Evolutionary conservation across 2,113 vertebrate genomes (phyloP).

Genomic region (Zosterops pallidus): DNA sequence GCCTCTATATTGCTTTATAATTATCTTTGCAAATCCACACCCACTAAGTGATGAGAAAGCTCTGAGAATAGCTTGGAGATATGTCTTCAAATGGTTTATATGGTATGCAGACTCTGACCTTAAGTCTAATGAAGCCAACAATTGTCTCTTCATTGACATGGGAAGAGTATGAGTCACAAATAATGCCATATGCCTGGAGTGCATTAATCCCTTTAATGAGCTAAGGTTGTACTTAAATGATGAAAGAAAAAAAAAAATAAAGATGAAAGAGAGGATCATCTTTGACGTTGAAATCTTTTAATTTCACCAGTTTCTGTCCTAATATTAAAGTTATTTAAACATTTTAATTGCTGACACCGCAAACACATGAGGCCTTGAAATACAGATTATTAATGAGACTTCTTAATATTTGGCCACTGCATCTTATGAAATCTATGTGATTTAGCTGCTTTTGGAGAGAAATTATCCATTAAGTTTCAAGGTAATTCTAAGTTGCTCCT

Average conservation of each 20-base stretch:
- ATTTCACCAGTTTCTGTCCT: constrained; percentile 1
- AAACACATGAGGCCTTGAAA: constrained; percentile 3
- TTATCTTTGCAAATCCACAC: not conserved
- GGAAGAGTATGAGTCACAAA: not conserved
- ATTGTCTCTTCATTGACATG: not conserved
- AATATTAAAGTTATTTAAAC: constrained; percentile 18
- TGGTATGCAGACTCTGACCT: not conserved
- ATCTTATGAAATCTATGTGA: not conserved
- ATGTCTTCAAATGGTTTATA: not conserved
- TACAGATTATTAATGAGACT: not conserved
- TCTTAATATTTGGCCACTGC: not conserved
- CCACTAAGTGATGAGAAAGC: not conserved
- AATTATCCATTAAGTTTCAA: not conserved
- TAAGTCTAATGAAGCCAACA: not conserved
- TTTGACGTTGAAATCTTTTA: constrained; percentile 6
- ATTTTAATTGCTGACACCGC: constrained; percentile 16
- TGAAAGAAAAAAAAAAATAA: not conserved
- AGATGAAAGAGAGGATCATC: not conserved
- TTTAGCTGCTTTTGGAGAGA: not conserved
- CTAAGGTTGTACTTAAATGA: not conserved
- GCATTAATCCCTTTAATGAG: constrained; percentile 17
- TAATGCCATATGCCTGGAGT: not conserved
- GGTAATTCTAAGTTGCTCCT: not conserved
- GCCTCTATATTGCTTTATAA: not conserved
- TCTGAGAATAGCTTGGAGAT: not conserved